phyloP scores from a whole-genome alignment of 2,797 vertebrate genomes.

The Enteromius argenteus region DNA sequence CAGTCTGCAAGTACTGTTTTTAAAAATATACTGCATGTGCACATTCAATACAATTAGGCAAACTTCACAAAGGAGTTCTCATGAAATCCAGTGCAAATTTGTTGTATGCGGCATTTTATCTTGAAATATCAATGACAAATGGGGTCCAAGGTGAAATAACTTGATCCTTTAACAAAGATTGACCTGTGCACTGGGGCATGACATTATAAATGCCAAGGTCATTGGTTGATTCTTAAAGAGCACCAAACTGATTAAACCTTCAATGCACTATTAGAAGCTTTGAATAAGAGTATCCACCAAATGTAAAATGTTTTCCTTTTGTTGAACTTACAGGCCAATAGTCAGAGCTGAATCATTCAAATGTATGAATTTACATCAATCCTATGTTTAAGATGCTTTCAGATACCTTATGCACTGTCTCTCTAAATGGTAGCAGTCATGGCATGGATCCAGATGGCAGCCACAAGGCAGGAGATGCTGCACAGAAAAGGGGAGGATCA shows the following conservation, averaged over 20 bases:
- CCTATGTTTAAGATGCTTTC: conserved; percentile 38
- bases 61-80: background rate
- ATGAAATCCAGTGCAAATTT: background rate
- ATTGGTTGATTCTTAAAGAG: background rate
- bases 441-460: conserved; percentile 86
- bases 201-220: background rate
- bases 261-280: background rate
- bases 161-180: background rate
- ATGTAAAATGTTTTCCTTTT: background rate
- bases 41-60: too few relatives aligned
- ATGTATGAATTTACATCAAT: background rate
- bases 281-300: background rate
- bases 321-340: background rate
- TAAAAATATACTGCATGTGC: background rate
- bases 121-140: background rate
- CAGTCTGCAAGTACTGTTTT: background rate
- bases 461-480: conserved; percentile 81
- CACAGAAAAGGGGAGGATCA: conserved; percentile 65
- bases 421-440: conserved; percentile 80
- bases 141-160: conserved; percentile 4
- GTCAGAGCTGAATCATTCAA: background rate
- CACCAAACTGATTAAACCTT: background rate
- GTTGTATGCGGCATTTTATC: background rate
- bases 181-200: background rate
- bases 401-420: conserved; percentile 45